A percentile compares a stretch with the other conserved stretches of the same genome.
Conservation (phyloP, 2,113 vertebrate genomes). For the Marmota monax region DNA sequence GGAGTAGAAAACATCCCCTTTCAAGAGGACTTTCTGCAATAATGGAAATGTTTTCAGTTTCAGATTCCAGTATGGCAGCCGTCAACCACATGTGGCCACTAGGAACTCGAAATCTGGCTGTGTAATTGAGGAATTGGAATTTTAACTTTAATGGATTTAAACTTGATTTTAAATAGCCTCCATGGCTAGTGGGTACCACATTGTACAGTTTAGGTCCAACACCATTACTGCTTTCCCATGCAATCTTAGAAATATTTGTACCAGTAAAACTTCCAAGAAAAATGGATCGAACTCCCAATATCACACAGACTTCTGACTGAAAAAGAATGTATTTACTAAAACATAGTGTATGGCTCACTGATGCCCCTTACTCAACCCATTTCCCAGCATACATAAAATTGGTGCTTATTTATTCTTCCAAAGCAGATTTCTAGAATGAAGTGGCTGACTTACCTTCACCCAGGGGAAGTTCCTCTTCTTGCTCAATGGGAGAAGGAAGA, state of each 20-base stretch:
- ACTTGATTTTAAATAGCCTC: slow-evolving; percentile 4
- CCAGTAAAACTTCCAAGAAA: not conserved
- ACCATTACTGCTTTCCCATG: not conserved
- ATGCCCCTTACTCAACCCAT: fast-evolving
- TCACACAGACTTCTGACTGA: not conserved
- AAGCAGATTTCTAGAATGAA: not conserved
- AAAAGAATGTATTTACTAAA: not conserved
- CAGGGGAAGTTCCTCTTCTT: slow-evolving; percentile 88
- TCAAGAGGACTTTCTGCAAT: not conserved
- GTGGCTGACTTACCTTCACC: slow-evolving; percentile 89
- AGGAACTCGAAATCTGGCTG: not conserved
- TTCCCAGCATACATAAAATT: not conserved
- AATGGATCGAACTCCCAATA: not conserved
- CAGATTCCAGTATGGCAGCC: not conserved
- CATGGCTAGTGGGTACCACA: not conserved
- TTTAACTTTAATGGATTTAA: slow-evolving; percentile 10
- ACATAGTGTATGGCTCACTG: not conserved
- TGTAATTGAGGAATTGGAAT: not conserved
- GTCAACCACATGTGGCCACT: not conserved
- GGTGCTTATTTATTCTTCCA: not conserved
- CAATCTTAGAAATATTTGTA: slow-evolving; percentile 27
- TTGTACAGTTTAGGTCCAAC: not conserved
- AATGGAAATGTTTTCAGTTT: not conserved
- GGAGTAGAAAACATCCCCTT: not conserved
- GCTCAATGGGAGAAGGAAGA: slow-evolving; percentile 92